Evolutionary conservation across 2,113 vertebrate genomes (phyloP).

Genomic region (Lepisosteus oculatus): DNA sequence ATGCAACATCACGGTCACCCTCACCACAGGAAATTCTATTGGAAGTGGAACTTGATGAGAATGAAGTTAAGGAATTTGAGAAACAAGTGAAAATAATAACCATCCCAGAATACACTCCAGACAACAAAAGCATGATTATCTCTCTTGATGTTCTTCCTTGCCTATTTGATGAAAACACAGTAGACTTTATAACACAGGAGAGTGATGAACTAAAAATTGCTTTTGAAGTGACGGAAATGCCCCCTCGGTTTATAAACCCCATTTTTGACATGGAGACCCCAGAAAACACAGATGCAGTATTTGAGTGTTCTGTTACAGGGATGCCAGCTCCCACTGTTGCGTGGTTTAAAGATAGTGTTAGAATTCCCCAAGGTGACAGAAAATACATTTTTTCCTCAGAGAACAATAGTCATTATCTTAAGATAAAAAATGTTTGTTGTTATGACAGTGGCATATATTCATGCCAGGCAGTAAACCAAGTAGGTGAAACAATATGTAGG

Average conservation of each 20-base stretch:
- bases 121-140: slow-evolving; percentile 95
- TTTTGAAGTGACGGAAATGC: slow-evolving; percentile 92
- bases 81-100: slow-evolving; percentile 96
- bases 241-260: slow-evolving; percentile 85
- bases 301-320: slow-evolving; percentile 90
- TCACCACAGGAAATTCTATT: slow-evolving; percentile 96
- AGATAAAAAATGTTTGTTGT: slow-evolving; percentile 62
- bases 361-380: slow-evolving; percentile 66
- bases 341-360: slow-evolving; percentile 83
- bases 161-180: slow-evolving; percentile 72
- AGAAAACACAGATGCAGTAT: slow-evolving; percentile 78
- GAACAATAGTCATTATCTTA: slow-evolving; percentile 81
- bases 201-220: slow-evolving; percentile 85
- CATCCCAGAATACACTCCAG: slow-evolving; percentile 85
- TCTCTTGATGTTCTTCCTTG: slow-evolving; percentile 90
- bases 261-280: slow-evolving; percentile 77
- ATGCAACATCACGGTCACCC: slow-evolving; percentile 82
- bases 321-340: slow-evolving; percentile 80
- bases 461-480: slow-evolving; percentile 79
- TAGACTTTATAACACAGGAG: slow-evolving; percentile 66
- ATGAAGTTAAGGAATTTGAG: slow-evolving; percentile 93
- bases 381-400: slow-evolving; percentile 78
- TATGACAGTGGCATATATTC: slow-evolving; percentile 81
- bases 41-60: slow-evolving; percentile 94
- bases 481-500: slow-evolving; percentile 84